Percentiles rank a stretch among this genome's conserved stretches.
phyloP scores from a whole-genome alignment of 2,797 vertebrate genomes.

The Enteromius paludinosus region DNA sequence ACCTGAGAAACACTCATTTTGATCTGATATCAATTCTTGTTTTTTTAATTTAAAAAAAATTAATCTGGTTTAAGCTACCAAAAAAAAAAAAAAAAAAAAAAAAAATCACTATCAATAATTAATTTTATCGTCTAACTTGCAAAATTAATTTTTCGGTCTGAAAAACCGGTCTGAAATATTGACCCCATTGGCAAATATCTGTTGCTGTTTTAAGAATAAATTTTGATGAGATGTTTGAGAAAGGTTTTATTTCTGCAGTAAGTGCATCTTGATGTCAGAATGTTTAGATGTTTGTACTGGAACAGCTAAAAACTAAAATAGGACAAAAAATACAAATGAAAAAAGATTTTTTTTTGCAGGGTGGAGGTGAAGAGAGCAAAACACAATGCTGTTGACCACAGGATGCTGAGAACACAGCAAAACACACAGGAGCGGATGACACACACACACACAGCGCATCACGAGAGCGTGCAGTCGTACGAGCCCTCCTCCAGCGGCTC shows the following conservation, averaged over 20 bases:
- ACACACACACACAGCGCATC: slow-evolving; percentile 60
- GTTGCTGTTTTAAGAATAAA: not conserved
- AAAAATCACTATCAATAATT: too few species aligned
- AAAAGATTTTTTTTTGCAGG: not conserved
- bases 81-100: not conserved
- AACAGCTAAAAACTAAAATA: not conserved
- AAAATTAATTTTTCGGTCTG: too few species aligned
- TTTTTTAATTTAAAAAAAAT: too few species aligned
- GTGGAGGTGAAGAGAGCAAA: not conserved
- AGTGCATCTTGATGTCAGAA: not conserved
- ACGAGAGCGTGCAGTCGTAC: slow-evolving; percentile 93
- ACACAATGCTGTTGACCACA: not conserved
- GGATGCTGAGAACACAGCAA: not conserved
- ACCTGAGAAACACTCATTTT: not conserved
- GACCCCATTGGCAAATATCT: not conserved
- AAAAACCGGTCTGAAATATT: too few species aligned
- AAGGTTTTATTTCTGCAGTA: not conserved
- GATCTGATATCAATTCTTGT: not conserved
- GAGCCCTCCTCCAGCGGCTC: slow-evolving; percentile 84
- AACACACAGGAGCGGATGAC: not conserved
- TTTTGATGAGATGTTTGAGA: not conserved
- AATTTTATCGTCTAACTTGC: not conserved
- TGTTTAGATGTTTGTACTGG: not conserved
- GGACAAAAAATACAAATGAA: not conserved
- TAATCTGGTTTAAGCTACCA: not conserved